Evolutionary conservation across 2,113 vertebrate species (phyloP).

Genomic region (Vulpes ferrilata): DNA sequence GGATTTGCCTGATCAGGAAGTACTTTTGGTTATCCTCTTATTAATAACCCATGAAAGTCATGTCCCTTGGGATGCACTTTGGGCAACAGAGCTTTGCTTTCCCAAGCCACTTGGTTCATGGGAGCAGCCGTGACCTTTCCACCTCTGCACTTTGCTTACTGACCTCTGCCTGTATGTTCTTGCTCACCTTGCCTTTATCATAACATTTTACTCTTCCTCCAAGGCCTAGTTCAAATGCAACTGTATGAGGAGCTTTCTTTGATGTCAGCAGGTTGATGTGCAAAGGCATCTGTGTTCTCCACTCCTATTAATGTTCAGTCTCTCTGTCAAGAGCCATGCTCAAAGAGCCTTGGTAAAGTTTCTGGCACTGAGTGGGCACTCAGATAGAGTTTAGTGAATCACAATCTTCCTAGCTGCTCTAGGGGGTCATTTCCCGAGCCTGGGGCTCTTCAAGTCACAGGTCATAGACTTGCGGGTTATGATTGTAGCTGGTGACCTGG

Average conservation of each 20-base stretch:
- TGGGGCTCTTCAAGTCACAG: background rate
- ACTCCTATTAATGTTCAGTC: background rate
- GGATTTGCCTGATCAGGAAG: background rate
- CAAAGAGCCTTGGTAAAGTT: background rate
- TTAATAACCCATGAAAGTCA: background rate
- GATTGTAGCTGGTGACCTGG: background rate
- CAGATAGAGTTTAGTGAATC: background rate
- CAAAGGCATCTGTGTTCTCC: background rate
- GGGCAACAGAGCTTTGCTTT: background rate
- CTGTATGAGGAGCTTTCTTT: background rate
- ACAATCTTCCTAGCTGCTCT: background rate
- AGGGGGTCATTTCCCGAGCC: background rate
- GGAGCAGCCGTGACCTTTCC: background rate
- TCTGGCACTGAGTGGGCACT: background rate
- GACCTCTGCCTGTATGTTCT: background rate
- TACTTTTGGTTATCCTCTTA: background rate
- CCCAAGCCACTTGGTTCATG: background rate
- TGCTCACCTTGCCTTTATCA: background rate
- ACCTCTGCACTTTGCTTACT: background rate
- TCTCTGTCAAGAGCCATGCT: background rate
- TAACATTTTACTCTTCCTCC: too few relatives aligned
- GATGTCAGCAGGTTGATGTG: background rate
- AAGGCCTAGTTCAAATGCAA: background rate
- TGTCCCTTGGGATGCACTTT: too few relatives aligned
- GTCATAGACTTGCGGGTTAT: too few relatives aligned